phyloP scores from a whole-genome alignment of 2,797 vertebrate species.

The Neosilurus hyrtlii region DNA sequence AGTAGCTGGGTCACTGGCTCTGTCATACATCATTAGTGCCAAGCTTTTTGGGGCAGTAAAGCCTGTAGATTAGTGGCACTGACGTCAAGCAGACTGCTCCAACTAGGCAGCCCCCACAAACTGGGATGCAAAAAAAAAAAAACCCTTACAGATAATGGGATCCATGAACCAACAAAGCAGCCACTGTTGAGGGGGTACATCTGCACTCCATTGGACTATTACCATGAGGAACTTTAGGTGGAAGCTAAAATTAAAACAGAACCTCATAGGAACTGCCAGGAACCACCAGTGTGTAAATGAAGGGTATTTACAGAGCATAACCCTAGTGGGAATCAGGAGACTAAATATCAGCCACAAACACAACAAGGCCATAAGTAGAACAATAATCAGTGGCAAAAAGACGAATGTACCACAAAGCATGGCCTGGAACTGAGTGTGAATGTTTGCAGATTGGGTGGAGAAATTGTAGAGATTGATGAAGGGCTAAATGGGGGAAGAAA shows the following conservation, averaged over 20 bases:
- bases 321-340: not conserved
- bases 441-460: conserved; percentile 16
- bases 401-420: not conserved
- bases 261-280: conserved; percentile 12
- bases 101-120: conserved; percentile 20
- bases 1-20: conserved; percentile 28
- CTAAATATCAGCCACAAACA: not conserved
- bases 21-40: conserved; percentile 48
- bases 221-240: not conserved
- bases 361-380: not conserved
- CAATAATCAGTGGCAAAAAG: not conserved
- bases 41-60: conserved; percentile 52
- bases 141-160: conserved; percentile 25
- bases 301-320: not conserved
- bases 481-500: conserved; percentile 19
- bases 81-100: conserved; percentile 43
- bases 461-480: conserved; percentile 22
- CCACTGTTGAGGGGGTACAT: not conserved
- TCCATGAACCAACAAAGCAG: conserved; percentile 22
- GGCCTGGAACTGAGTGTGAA: not conserved
- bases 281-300: conserved; percentile 5
- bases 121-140: conserved; percentile 23
- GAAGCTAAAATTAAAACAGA: not conserved
- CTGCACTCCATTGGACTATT: not conserved
- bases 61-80: conserved; percentile 40